A percentile compares a stretch with the other conserved stretches of the same genome.
Evolutionary conservation across 2,113 vertebrate genomes (phyloP).

Genomic region (Piaya cayana): DNA sequence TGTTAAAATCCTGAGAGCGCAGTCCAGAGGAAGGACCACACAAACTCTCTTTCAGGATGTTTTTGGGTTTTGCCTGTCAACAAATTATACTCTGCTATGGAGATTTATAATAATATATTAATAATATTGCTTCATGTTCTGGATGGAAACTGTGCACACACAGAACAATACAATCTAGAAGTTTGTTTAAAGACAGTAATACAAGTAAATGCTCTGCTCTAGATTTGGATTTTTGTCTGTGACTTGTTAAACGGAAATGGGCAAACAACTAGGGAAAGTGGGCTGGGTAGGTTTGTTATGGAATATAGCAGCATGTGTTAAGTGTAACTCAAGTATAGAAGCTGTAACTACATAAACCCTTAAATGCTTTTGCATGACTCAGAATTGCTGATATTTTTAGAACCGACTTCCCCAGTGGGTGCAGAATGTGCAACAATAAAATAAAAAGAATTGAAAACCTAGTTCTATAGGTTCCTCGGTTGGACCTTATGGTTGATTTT

Average conservation of each 20-base stretch:
- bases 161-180: not conserved
- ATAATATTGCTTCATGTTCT: not conserved
- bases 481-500: not conserved
- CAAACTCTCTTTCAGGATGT: not conserved
- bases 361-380: not conserved
- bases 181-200: not conserved
- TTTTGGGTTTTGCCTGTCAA: conserved; percentile 37
- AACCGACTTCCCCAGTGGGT: not conserved
- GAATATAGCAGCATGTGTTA: not conserved
- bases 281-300: not conserved
- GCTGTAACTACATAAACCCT: not conserved
- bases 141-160: not conserved
- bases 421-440: not conserved
- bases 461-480: not conserved
- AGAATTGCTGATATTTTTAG: not conserved
- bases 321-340: not conserved
- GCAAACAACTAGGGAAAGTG: not conserved
- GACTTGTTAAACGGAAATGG: not conserved
- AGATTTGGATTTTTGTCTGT: not conserved
- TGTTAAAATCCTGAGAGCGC: not conserved
- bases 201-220: not conserved
- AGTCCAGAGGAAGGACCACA: conserved; percentile 12
- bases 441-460: not conserved
- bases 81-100: not conserved
- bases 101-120: not conserved